Evolutionary conservation across 2,888 invertebrate species (phyloP), one percentile per base, ranked within the genome.

Genomic region (Arge pagana): DNA sequence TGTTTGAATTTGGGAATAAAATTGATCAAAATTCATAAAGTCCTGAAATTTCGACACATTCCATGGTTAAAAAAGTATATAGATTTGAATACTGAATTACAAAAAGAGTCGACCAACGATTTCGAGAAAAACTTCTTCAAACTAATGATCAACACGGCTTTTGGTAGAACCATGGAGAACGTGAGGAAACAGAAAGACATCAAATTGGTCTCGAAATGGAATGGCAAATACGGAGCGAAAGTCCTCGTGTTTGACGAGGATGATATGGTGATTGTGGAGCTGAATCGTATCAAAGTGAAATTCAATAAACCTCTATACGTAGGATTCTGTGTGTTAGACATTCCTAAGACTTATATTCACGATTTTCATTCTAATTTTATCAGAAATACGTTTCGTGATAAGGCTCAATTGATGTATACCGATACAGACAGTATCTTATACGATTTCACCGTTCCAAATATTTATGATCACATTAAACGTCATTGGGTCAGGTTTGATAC

Each of bases 51-150:
- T 53, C 48, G 54, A 13, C 69, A 71, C 62, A 61, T 60, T 3
- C 24, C 50, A 19, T 74, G 63, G 67, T 41, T 72, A 30, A 61
- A 65, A 45, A 48, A 56, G 21, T 66, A 65, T 54, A 58, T 70
- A 21, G 53, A 58, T 48, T 39, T 61, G 37, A 64, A 58, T 42
- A 55, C 51, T 10, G 15, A 28, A 37, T 8, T 16, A 35, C 33
- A 48, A 15, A 53, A 51, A 59, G 59, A 36, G 55, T 59, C 11
- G 8, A 23, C 11, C 2, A 37, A 37, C 19, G 23, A 37, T 5
- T 37, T 37, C 7, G 23, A 13, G 15, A 55, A 58, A 36, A 50
- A 56, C 21, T 57, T 58, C 33, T 61, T 41, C 40, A 60, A 62
- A 43, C 39, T 61, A 5, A 40, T 63, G 40, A 58, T 54, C 8